Evolutionary conservation across 2,888 invertebrate species (phyloP), one percentile per base, ranked within the genome.

Genomic region (Folsomia candida): DNA sequence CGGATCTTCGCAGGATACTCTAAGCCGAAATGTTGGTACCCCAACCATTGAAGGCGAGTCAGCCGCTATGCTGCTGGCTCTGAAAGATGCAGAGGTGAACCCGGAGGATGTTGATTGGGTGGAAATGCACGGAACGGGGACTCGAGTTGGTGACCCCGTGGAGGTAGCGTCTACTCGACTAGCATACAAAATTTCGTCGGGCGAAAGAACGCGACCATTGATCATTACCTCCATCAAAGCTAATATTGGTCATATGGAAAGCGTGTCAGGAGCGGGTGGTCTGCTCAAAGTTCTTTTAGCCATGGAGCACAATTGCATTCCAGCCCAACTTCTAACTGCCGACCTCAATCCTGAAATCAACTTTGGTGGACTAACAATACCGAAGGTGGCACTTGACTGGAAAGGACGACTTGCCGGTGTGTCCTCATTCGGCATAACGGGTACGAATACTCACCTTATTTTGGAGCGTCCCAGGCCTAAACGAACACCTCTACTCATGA

Each of bases 81-180:
- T 47, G 18, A 47, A 47, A 47, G 94, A 95, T 84, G 89, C 89
- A 51, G 88, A 89, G 0, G 83, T 99, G 66, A 89, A 91, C 80
- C 97, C 98, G 2, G 83, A 85, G 65, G 90, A 92, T 68, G 92
- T 99, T 0, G 86, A 85, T 2, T 99, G 97, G 83, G 91, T 99
- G 1, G 99, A 99, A 85, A 96, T 97, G 65, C 99, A 99, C 84
- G 98, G 98, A 69, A 99, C 98, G 24, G 99, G 98, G 70, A 99
- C 98, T 11, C 96, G 97, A 86, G 47, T 47, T 47, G 47, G 47
- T 11, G 47, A 47, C 18, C 9, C 18, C 9, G 47, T 47, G 18
- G 47, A 47, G 18, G 9, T 11, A 11, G 47, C 9, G 18, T 9
- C 47, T 11, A 47, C 18, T 11, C 18, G 47, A 11, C 47, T 47